Conservation (phyloP, 1,140 invertebrate species). For the Odontomachus brunneus region DNA sequence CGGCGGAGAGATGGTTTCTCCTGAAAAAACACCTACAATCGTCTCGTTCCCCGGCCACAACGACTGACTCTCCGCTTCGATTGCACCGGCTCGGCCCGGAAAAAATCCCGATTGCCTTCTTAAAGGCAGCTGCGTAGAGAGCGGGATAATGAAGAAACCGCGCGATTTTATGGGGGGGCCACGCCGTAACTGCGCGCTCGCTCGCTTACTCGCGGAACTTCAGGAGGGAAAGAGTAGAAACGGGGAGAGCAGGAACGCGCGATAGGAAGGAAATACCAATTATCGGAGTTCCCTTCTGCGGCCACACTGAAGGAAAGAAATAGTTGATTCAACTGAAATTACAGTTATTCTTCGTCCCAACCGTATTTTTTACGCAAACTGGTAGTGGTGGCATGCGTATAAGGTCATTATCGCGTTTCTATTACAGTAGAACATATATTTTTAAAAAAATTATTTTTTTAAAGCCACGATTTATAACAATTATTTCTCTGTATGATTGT, state of each 20-base stretch:
- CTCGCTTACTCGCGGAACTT: too few species aligned
- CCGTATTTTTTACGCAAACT: too few species aligned
- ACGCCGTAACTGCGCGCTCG: constrained; percentile 15
- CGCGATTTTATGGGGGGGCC: constrained; percentile 5
- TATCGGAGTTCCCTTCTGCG: constrained; percentile 31
- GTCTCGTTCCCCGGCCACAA: constrained; percentile 33
- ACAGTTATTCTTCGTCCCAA: too few species aligned
- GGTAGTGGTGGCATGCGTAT: too few species aligned
- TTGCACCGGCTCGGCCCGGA: constrained; percentile 4
- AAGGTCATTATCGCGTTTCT: too few species aligned
- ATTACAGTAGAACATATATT: too few species aligned
- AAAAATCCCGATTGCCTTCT: constrained; percentile 38
- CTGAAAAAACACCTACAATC: constrained; percentile 47
- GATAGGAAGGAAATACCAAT: constrained; percentile 29
- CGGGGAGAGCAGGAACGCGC: background rate
- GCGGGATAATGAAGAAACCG: constrained; percentile 50
- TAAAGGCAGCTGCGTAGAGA: constrained; percentile 23
- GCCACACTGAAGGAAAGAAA: background rate
- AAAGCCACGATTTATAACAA: too few species aligned
- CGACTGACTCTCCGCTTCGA: constrained; percentile 31
- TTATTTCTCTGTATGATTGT: too few species aligned
- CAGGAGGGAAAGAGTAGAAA: too few species aligned
- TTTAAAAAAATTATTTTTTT: too few species aligned
- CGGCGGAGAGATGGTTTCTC: constrained; percentile 28
- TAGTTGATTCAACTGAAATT: too few species aligned